Percentiles rank a stretch among this genome's conserved stretches.
These are phyloP conservation scores for Pluvianellus socialis DNA, from an alignment of 2,113 vertebrate genomes.

Conservation along the genomic window DNA sequence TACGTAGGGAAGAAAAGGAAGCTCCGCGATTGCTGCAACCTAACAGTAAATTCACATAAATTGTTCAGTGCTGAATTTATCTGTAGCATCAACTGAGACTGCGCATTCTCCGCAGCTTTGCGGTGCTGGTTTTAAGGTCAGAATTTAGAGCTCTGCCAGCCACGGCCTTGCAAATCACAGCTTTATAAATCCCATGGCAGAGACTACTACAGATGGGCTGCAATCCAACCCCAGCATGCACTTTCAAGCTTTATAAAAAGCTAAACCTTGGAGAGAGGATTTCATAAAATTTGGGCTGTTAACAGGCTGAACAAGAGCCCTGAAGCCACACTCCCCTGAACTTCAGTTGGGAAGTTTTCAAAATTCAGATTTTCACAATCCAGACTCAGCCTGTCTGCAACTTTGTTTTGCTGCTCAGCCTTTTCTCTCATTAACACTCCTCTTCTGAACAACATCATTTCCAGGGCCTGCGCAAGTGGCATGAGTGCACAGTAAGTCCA, in stretches of 20 bases:
- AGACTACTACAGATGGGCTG: slow-evolving; percentile 4
- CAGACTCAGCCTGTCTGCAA: not conserved
- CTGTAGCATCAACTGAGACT: not conserved
- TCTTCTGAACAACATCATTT: not conserved
- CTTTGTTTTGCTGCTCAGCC: not conserved
- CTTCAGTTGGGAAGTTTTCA: not conserved
- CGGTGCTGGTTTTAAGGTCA: slow-evolving; percentile 25
- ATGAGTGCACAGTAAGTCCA: not conserved
- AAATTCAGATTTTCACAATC: not conserved
- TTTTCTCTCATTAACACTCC: not conserved
- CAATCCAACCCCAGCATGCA: slow-evolving; percentile 1
- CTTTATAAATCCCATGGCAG: slow-evolving; percentile 33
- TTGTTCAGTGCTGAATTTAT: not conserved
- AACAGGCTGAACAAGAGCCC: not conserved
- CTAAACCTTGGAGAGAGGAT: not conserved
- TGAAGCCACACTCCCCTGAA: not conserved
- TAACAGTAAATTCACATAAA: not conserved
- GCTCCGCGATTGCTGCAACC: not conserved
- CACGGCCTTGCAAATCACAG: slow-evolving; percentile 4
- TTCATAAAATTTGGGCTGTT: slow-evolving; percentile 1
- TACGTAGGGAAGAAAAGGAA: not conserved
- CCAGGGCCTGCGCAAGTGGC: not conserved
- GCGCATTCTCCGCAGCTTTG: not conserved
- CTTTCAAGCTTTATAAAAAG: not conserved
- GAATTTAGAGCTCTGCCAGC: slow-evolving; percentile 14